phyloP scores from a whole-genome alignment of 2,113 vertebrate genomes.

The Anser brachyrhynchus region DNA sequence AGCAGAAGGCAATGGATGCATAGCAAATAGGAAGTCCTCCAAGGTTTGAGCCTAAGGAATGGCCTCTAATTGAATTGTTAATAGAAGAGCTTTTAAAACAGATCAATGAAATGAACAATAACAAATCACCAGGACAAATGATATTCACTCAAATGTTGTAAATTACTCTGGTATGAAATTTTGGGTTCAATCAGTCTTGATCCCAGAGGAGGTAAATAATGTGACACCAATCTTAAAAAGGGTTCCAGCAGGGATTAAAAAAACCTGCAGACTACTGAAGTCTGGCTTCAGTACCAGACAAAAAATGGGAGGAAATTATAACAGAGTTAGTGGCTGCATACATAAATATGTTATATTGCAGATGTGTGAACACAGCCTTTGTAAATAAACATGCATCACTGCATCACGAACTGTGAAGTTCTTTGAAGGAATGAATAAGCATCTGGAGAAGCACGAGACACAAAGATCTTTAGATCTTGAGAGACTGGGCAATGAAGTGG shows the following conservation, averaged over 20 bases:
- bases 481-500: background rate
- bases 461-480: background rate
- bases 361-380: background rate
- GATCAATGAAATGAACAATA: background rate
- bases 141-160: background rate
- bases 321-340: background rate
- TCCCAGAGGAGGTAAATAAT: background rate
- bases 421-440: background rate
- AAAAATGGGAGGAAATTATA: background rate
- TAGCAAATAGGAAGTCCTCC: background rate
- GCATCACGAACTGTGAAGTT: background rate
- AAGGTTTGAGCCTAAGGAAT: background rate
- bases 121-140: background rate
- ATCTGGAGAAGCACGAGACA: background rate
- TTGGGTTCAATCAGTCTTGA: background rate
- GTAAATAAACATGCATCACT: background rate
- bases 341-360: background rate
- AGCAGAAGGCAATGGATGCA: background rate
- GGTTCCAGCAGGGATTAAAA: background rate
- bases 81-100: background rate
- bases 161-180: background rate
- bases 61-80: background rate
- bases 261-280: background rate
- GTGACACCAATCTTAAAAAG: background rate
- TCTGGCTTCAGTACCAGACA: slow-evolving; percentile 12